Percentiles rank a stretch among this genome's conserved stretches.
Conservation (phyloP, 2,113 vertebrate species). For the Phocoena sinus region DNA sequence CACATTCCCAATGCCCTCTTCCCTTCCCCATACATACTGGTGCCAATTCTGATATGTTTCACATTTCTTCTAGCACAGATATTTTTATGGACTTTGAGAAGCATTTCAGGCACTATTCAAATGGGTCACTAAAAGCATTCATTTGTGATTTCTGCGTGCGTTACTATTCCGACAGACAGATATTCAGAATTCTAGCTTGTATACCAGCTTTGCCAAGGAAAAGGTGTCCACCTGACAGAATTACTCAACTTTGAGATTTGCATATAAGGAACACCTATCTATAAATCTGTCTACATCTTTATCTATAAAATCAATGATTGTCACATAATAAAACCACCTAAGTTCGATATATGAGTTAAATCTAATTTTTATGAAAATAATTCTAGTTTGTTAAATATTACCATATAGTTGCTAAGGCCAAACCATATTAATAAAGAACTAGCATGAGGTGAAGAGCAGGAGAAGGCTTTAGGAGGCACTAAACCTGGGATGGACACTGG, state of each 20-base stretch:
- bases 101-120: neutral
- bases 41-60: neutral
- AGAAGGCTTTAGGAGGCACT: neutral
- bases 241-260: neutral
- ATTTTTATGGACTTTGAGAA: neutral
- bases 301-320: neutral
- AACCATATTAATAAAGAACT: neutral
- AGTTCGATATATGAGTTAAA: neutral
- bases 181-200: neutral
- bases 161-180: neutral
- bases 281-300: neutral
- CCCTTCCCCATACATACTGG: fast-evolving
- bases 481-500: neutral
- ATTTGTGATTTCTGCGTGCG: neutral
- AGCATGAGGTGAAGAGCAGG: neutral
- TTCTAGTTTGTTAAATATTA: neutral
- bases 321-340: neutral
- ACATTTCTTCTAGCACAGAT: neutral
- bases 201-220: neutral
- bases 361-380: neutral
- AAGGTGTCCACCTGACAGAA: neutral
- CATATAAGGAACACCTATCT: neutral
- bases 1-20: neutral
- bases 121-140: neutral
- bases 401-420: neutral